Base-by-base conservation (phyloP, 2,113 vertebrate genomes). In the Grammomys dolichurus region DNA sequence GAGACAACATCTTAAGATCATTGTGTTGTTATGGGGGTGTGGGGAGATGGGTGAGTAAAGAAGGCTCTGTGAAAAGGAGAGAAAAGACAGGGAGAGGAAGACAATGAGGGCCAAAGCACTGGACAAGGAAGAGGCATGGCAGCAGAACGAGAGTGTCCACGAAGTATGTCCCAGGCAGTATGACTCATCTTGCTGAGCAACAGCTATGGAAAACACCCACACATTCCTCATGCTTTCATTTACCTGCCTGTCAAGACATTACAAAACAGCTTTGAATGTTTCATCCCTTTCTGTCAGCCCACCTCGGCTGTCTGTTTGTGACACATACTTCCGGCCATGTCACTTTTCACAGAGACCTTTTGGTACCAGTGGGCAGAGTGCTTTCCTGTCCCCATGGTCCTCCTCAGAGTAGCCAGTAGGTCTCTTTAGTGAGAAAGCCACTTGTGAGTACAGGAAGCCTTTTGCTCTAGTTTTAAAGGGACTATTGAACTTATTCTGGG, bases 131-230 rank as follows among this genome's bases (percentile, higher is more conserved):
- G 69, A 28, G 6, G 36, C 80, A 20, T 7, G 11, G 12, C 10
- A 13, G 11, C 6, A 12, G 16, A 43, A 28, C 0, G 24, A 69
- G 9, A 78, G 7, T 2, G 2, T 1, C 3, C 9, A 8, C 1
- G 26, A 20, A 60, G 0, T 0, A 3, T 14, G 33, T 22, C 77
- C 43, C 56, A 26, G 63, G 33, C 7, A 40, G 13, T 4, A 33
- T 28, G 90, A 31, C 2, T 13, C 22, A 36, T 20, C 46, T 86
- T 92, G 46, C 51, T 84, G 19, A 80, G 24, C 9, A 22, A 19
- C 0, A 3, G 14, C 17, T 4, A 26, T 5, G 36, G 14, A 93
- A 58, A 60, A 69, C n/a, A 58, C 51, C 16, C 76, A 60, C 36
- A 63, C 22, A 17, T 31, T 46, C 60, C 26, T 17, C 7, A 14